phyloP scores from a whole-genome alignment of 92 coral and sea anemone genomes.

The Umimayanthus kanabou region DNA sequence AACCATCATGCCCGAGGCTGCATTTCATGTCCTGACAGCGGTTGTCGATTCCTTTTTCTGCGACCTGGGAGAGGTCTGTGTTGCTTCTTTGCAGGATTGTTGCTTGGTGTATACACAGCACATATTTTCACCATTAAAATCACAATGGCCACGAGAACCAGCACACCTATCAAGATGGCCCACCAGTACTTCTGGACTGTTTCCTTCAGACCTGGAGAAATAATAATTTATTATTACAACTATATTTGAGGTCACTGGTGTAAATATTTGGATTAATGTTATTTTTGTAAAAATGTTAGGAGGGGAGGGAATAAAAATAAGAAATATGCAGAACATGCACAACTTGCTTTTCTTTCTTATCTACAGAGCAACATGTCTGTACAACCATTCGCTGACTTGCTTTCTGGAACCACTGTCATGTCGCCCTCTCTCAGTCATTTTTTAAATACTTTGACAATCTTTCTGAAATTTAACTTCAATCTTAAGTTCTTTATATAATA shows the following conservation, averaged over 20 bases:
- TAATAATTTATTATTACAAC: not conserved
- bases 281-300: not conserved
- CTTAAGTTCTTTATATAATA: no score
- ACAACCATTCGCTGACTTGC: no score
- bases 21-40: conserved; percentile 28
- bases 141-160: conserved; percentile 66
- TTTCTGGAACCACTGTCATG: no score
- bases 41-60: conserved; percentile 55
- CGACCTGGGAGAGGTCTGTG: conserved; percentile 78
- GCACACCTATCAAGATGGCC: conserved; percentile 86
- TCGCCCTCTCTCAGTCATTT: no score
- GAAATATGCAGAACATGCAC: no score
- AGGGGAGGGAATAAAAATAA: no score
- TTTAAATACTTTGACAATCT: not conserved
- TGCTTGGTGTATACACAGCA: conserved; percentile 83
- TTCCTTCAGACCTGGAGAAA: conserved; percentile 77
- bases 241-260: no score
- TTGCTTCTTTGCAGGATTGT: conserved; percentile 75
- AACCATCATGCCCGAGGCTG: conserved; percentile 34
- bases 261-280: not conserved
- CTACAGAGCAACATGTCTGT: no score
- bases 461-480: not conserved
- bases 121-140: conserved; percentile 67
- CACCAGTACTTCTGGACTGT: conserved; percentile 91
- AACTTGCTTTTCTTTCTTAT: no score